Evolutionary conservation across 1,140 invertebrate genomes (phyloP).

Genomic region (Euborellia annulipes): DNA sequence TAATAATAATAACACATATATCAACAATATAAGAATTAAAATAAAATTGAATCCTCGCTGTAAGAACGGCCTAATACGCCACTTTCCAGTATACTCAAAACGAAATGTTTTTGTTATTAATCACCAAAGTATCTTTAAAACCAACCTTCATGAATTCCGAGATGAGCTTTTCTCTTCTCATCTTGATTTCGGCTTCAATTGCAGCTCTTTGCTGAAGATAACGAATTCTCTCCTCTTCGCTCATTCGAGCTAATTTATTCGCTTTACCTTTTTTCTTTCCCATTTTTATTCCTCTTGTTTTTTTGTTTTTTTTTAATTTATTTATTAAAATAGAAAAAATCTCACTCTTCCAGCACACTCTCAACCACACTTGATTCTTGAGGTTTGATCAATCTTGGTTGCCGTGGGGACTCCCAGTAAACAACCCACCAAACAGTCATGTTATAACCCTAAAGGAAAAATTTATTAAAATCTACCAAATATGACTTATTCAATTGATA

Average conservation of each 20-base stretch:
- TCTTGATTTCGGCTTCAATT: constrained; percentile 54
- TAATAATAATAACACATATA: not conserved
- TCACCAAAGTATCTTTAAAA: not conserved
- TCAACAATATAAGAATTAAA: not conserved
- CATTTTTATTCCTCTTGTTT: too few relatives aligned
- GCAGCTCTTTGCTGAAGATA: constrained; percentile 65
- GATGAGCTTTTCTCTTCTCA: constrained; percentile 59
- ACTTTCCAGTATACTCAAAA: not conserved
- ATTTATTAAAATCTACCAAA: too few relatives aligned
- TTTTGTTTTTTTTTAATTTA: too few relatives aligned
- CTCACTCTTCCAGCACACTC: too few relatives aligned
- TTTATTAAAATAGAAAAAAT: too few relatives aligned
- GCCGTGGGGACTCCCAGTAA: too few relatives aligned
- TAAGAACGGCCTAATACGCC: not conserved
- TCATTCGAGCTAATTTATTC: constrained; percentile 63
- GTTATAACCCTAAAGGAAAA: too few relatives aligned
- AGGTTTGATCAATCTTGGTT: too few relatives aligned
- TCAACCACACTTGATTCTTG: too few relatives aligned
- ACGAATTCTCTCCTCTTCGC: constrained; percentile 55
- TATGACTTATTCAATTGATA: too few relatives aligned
- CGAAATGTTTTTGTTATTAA: not conserved
- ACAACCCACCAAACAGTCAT: too few relatives aligned
- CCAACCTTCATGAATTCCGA: constrained; percentile 58
- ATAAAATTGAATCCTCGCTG: not conserved
- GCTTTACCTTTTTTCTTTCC: constrained; percentile 49